Percentiles rank a stretch among this genome's conserved stretches.
These are phyloP conservation scores for Drosophila novamexicana DNA, from an alignment of 1,140 invertebrate species.

Conservation along the genomic window DNA sequence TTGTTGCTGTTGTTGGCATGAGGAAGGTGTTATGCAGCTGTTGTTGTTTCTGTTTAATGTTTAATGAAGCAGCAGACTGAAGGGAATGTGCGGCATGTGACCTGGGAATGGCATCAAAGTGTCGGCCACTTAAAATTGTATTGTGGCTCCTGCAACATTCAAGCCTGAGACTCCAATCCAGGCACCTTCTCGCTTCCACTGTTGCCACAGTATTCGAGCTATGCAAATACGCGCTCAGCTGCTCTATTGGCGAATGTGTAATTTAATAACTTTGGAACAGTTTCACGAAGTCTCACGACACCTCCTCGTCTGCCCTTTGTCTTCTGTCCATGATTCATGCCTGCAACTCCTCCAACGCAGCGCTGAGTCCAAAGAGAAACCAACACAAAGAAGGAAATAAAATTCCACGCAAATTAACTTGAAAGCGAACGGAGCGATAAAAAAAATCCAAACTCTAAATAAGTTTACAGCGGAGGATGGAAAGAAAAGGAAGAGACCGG, in stretches of 20 bases:
- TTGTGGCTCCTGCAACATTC: not conserved
- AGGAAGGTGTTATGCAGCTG: conserved; percentile 47
- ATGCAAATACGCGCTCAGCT: conserved; percentile 2
- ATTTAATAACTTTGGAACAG: conserved; percentile 45
- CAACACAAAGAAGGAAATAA: conserved; percentile 57
- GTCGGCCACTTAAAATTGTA: conserved; percentile 26
- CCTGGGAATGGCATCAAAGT: conserved; percentile 51
- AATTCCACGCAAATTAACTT: conserved; percentile 79
- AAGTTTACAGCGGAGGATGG: conserved; percentile 39
- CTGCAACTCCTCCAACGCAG: conserved; percentile 42
- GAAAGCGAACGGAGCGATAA: conserved; percentile 52
- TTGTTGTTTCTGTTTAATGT: conserved; percentile 23
- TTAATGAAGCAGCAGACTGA: conserved; percentile 13
- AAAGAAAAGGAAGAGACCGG: conserved; percentile 37
- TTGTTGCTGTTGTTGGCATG: not conserved
- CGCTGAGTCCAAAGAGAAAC: not conserved
- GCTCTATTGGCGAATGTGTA: conserved; percentile 24
- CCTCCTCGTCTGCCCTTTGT: not conserved
- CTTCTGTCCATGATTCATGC: conserved; percentile 39
- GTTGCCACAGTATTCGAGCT: conserved; percentile 4
- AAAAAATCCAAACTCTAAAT: conserved; percentile 43
- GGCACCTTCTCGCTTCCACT: not conserved
- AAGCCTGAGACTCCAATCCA: not conserved
- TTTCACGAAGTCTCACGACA: conserved; percentile 21
- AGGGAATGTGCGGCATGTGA: conserved; percentile 38